phyloP scores from a whole-genome alignment of 2,797 vertebrate genomes.

The Schizopygopsis malacanthus region DNA sequence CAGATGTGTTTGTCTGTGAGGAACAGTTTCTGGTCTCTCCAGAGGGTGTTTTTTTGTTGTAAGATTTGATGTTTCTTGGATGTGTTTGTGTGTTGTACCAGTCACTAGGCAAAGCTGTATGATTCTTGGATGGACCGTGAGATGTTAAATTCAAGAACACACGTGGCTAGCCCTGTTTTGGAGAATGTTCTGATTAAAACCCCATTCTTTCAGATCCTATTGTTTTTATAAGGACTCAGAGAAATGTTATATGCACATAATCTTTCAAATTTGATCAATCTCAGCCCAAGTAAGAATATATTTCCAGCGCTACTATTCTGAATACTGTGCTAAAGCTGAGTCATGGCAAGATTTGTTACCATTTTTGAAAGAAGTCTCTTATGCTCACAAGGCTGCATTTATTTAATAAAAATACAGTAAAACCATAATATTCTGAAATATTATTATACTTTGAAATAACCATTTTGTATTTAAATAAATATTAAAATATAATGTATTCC shows the following conservation, averaged over 20 bases:
- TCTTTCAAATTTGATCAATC: slow-evolving; percentile 3
- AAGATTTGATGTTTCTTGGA: slow-evolving; percentile 49
- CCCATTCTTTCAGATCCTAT: slow-evolving; percentile 40
- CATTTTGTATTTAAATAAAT: neutral
- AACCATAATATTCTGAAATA: neutral
- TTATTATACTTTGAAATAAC: neutral
- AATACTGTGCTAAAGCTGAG: neutral
- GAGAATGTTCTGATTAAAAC: slow-evolving; percentile 26
- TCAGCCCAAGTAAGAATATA: neutral
- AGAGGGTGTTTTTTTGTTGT: slow-evolving; percentile 51
- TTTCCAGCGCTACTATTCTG: neutral
- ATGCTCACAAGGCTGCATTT: neutral
- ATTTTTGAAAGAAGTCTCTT: neutral
- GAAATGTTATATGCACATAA: neutral
- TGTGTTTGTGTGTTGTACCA: slow-evolving; percentile 61
- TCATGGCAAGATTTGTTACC: neutral
- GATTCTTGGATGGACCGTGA: slow-evolving; percentile 69
- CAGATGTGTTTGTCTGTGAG: slow-evolving; percentile 63
- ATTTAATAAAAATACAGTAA: neutral
- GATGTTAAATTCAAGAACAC: slow-evolving; percentile 41
- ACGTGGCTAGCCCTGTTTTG: slow-evolving; percentile 56
- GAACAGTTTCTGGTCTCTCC: slow-evolving; percentile 60
- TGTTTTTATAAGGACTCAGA: slow-evolving; percentile 12
- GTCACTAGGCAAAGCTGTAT: slow-evolving; percentile 66
- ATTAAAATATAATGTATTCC: neutral